These are phyloP conservation scores for Ornithorhynchus anatinus DNA, from an alignment of 2,113 vertebrate genomes.

Conservation along the genomic window DNA sequence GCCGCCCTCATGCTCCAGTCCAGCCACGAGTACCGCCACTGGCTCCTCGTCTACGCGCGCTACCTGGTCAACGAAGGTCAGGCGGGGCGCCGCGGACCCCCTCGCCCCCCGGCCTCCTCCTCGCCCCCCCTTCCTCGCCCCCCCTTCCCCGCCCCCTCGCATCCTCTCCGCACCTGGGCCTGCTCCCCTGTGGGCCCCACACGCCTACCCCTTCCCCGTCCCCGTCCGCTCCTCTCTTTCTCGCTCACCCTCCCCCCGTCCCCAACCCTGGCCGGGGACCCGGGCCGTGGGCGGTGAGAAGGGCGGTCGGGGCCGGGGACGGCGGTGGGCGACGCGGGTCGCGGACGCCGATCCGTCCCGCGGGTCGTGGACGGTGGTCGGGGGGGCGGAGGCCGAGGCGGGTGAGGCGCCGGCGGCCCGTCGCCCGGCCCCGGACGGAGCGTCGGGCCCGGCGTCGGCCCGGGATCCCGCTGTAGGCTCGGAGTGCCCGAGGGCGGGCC, in stretches of 20 bases:
- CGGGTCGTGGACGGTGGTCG: too few species aligned
- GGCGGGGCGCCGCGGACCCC: neutral
- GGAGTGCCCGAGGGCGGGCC: too few species aligned
- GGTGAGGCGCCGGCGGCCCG: too few species aligned
- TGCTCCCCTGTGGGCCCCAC: neutral
- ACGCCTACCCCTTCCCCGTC: neutral
- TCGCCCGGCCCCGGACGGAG: too few species aligned
- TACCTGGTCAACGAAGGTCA: constrained; percentile 98
- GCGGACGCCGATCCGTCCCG: too few species aligned
- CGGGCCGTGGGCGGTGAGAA: neutral
- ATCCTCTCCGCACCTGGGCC: neutral
- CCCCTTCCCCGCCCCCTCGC: neutral
- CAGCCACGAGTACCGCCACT: constrained; percentile 91
- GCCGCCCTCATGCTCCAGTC: constrained; percentile 87
- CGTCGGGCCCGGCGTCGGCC: too few species aligned
- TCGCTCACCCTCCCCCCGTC: neutral
- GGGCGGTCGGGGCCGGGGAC: neutral
- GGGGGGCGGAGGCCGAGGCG: too few species aligned
- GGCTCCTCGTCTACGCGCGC: constrained; percentile 95
- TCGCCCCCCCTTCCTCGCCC: neutral
- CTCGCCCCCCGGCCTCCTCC: neutral
- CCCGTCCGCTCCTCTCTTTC: neutral
- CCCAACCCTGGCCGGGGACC: neutral
- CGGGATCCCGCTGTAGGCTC: too few species aligned
- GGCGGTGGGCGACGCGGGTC: neutral